phyloP scores from a whole-genome alignment of 2,888 invertebrate species.

The Macrosoma leucophasiata region DNA sequence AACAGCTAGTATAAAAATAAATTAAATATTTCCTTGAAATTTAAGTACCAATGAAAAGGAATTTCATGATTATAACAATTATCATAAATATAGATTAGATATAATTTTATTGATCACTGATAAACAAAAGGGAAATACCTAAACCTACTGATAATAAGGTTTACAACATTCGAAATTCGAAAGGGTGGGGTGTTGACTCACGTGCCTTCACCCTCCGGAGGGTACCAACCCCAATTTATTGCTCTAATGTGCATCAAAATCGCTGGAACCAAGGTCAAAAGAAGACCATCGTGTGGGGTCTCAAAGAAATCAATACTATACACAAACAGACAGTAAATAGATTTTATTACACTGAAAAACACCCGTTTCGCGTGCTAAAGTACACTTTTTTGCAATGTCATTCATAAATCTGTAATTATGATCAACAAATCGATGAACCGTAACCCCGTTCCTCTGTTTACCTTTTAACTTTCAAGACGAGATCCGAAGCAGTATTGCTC shows the following conservation, averaged over 20 bases:
- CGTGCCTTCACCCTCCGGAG: slow-evolving; percentile 35
- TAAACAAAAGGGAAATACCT: too few relatives aligned
- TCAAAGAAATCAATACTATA: slow-evolving; percentile 20
- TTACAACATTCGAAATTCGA: slow-evolving; percentile 9
- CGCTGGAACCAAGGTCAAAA: slow-evolving; percentile 12
- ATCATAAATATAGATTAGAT: too few relatives aligned
- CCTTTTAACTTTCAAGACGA: too few relatives aligned
- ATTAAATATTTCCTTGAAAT: too few relatives aligned
- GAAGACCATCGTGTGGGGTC: slow-evolving; percentile 28
- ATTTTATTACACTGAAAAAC: slow-evolving; percentile 21
- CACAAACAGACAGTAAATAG: slow-evolving; percentile 16
- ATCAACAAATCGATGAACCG: slow-evolving; percentile 61
- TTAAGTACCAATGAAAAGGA: too few relatives aligned
- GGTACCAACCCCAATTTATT: slow-evolving; percentile 45
- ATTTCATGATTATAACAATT: too few relatives aligned
- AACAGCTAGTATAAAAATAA: too few relatives aligned
- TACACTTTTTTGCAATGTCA: slow-evolving; percentile 43
- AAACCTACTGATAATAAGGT: not conserved
- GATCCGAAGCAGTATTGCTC: too few relatives aligned
- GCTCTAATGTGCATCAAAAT: slow-evolving; percentile 30
- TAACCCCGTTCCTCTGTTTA: slow-evolving; percentile 58
- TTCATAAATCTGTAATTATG: slow-evolving; percentile 65
- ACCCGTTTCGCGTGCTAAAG: slow-evolving; percentile 30
- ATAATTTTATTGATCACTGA: too few relatives aligned
- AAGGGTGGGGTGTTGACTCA: slow-evolving; percentile 29